Evolutionary conservation across 2,113 vertebrate species (phyloP).

Genomic region (Amphiprion ocellaris): DNA sequence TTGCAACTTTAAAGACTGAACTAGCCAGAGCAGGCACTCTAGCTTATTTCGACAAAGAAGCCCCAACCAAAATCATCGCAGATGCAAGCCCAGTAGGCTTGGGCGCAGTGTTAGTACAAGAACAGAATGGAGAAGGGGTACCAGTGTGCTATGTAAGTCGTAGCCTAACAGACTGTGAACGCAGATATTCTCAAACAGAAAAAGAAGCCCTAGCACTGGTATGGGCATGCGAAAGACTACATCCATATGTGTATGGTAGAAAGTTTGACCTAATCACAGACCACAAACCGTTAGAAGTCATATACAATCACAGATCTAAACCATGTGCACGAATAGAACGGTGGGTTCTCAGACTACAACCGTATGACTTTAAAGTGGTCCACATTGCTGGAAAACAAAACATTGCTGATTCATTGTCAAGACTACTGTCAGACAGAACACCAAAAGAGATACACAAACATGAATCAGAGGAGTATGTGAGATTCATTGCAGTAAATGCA

Average conservation of each 20-base stretch:
- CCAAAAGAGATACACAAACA: too few relatives aligned
- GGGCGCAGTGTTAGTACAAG: neutral
- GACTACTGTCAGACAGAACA: neutral
- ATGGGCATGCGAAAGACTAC: slow-evolving; percentile 46
- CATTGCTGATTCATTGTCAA: neutral
- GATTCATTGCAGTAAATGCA: too few relatives aligned
- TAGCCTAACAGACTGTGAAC: slow-evolving; percentile 24
- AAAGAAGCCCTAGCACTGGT: slow-evolving; percentile 26
- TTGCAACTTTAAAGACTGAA: neutral
- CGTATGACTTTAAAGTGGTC: neutral
- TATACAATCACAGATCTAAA: slow-evolving; percentile 20
- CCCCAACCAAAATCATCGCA: too few relatives aligned
- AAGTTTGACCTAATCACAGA: slow-evolving; percentile 56
- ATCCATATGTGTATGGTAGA: slow-evolving; percentile 56
- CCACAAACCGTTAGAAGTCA: slow-evolving; percentile 37
- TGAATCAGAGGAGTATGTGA: too few relatives aligned
- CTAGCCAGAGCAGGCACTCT: neutral
- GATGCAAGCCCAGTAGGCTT: slow-evolving; percentile 14
- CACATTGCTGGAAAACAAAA: neutral
- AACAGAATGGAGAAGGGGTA: neutral
- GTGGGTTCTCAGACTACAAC: slow-evolving; percentile 42
- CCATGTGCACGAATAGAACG: slow-evolving; percentile 25
- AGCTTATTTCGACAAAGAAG: neutral
- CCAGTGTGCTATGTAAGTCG: slow-evolving; percentile 27
- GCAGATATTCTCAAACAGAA: slow-evolving; percentile 30